phyloP scores from a whole-genome alignment of 2,113 vertebrate genomes.

The Aldabrachelys gigantea region DNA sequence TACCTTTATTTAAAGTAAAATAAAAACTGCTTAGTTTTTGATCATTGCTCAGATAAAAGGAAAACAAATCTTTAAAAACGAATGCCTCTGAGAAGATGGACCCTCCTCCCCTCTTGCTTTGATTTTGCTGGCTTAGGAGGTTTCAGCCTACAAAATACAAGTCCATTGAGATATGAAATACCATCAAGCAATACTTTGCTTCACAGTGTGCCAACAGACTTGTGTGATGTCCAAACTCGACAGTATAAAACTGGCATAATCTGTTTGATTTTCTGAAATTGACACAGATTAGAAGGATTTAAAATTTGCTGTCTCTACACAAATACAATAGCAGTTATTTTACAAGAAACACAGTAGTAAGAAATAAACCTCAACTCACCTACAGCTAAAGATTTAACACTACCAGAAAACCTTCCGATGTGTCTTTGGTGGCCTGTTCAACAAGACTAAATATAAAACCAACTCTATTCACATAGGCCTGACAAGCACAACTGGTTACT shows the following conservation, averaged over 20 bases:
- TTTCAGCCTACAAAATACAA: not conserved
- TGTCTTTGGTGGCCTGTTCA: fast-evolving
- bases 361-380: not conserved
- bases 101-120: not conserved
- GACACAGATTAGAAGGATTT: not conserved
- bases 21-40: not conserved
- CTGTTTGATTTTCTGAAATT: not conserved
- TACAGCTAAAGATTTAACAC: fast-evolving
- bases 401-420: not conserved
- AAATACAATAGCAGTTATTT: not conserved
- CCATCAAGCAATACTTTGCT: not conserved
- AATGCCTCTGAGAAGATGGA: not conserved
- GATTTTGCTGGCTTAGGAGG: not conserved
- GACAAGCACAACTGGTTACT: fast-evolving
- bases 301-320: not conserved
- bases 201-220: not conserved
- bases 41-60: not conserved
- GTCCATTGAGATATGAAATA: not conserved
- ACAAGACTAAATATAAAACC: fast-evolving
- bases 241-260: not conserved
- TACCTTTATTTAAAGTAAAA: not conserved
- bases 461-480: not conserved
- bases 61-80: not conserved
- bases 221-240: too few species aligned
- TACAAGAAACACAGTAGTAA: not conserved